These are phyloP conservation scores for Melierax canorus DNA, from an alignment of 2,113 vertebrate genomes.

Conservation along the genomic window DNA sequence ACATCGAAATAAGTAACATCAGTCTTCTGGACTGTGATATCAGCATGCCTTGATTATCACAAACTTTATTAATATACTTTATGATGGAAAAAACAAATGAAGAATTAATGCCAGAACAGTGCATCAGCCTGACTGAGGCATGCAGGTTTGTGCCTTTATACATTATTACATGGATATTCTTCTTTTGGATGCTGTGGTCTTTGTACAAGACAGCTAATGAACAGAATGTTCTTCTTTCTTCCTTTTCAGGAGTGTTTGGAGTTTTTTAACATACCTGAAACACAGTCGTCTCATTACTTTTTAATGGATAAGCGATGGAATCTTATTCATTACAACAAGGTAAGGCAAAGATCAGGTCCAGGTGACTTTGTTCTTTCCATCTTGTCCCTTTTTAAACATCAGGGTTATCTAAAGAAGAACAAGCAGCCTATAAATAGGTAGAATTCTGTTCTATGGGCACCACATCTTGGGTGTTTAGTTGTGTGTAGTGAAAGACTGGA, in stretches of 20 bases:
- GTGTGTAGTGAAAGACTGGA: not conserved
- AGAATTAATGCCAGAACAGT: not conserved
- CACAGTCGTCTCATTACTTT: conserved; percentile 93
- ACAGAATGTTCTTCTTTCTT: not conserved
- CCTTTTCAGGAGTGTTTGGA: conserved; percentile 90
- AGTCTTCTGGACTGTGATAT: not conserved
- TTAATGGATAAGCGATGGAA: conserved; percentile 99
- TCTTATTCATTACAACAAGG: conserved; percentile 97
- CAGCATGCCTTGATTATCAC: not conserved
- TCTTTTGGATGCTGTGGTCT: not conserved
- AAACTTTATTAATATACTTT: not conserved
- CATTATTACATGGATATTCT: not conserved
- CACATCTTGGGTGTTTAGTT: not conserved
- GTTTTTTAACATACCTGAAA: conserved; percentile 98
- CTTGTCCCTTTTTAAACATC: not conserved
- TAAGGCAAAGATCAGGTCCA: conserved; percentile 27
- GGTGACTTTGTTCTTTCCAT: not conserved
- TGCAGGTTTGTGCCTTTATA: not conserved
- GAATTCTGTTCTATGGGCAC: not conserved
- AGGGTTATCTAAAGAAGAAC: not conserved
- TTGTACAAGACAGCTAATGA: not conserved
- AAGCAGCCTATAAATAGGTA: not conserved
- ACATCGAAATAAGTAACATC: not conserved
- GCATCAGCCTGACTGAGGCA: not conserved
- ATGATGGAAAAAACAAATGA: not conserved